Evolutionary conservation across 2,797 vertebrate species (phyloP).

Genomic region (Microctenopoma lineatum): DNA sequence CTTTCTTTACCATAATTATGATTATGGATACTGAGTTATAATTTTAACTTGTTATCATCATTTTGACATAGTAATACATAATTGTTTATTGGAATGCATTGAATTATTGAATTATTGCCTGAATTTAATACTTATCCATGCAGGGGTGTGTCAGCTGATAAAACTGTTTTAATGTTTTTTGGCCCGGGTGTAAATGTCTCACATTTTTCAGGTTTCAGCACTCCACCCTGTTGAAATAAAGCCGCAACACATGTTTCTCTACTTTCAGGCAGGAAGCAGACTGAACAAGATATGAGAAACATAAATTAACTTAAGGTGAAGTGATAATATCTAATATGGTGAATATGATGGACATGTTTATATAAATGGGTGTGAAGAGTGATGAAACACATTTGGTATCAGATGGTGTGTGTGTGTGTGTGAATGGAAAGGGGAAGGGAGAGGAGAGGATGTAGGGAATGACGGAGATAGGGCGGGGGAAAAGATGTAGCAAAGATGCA

Average conservation of each 20-base stretch:
- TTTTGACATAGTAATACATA: too few relatives aligned
- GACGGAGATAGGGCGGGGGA: slow-evolving; percentile 63
- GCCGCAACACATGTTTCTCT: slow-evolving; percentile 6
- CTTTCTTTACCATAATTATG: too few relatives aligned
- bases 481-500: slow-evolving; percentile 53
- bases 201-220: not conserved
- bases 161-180: slow-evolving; percentile 8
- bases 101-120: too few relatives aligned
- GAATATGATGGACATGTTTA: slow-evolving; percentile 23
- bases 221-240: slow-evolving; percentile 29
- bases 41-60: too few relatives aligned
- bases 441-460: slow-evolving; percentile 61
- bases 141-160: not conserved
- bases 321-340: slow-evolving; percentile 16
- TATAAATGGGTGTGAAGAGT: slow-evolving; percentile 33
- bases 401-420: slow-evolving; percentile 33
- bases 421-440: slow-evolving; percentile 58
- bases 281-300: slow-evolving; percentile 10
- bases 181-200: not conserved
- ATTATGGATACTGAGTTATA: too few relatives aligned
- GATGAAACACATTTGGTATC: slow-evolving; percentile 50
- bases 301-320: slow-evolving; percentile 3
- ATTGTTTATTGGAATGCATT: too few relatives aligned
- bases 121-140: too few relatives aligned
- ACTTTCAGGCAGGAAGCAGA: slow-evolving; percentile 35